Conservation (phyloP, 1,140 invertebrate species). For the Macrocentrus cingulum region DNA sequence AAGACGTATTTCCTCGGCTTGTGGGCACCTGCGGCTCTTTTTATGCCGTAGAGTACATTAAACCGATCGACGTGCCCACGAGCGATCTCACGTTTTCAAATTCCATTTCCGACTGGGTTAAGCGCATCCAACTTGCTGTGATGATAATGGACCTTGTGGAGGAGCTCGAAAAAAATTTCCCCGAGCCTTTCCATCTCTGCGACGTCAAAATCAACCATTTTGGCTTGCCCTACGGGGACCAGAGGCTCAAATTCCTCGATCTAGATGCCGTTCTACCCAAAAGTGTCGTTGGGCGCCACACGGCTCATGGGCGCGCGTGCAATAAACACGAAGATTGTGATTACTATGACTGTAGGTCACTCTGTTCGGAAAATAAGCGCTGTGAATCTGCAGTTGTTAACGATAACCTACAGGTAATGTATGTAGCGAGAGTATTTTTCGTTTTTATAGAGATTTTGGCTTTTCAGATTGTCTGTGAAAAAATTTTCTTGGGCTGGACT, state of each 20-base stretch:
- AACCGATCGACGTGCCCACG: slow-evolving; percentile 52
- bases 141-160: slow-evolving; percentile 66
- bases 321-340: slow-evolving; percentile 65
- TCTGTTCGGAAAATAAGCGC: slow-evolving; percentile 56
- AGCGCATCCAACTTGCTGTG: slow-evolving; percentile 59
- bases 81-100: slow-evolving; percentile 42
- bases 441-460: slow-evolving; percentile 7
- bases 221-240: slow-evolving; percentile 60
- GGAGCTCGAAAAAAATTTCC: slow-evolving; percentile 61
- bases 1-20: slow-evolving; percentile 66
- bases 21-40: slow-evolving; percentile 68
- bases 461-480: slow-evolving; percentile 64
- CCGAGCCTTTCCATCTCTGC: slow-evolving; percentile 66
- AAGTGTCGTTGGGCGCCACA: slow-evolving; percentile 52
- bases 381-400: slow-evolving; percentile 62
- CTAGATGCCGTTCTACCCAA: slow-evolving; percentile 62
- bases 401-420: slow-evolving; percentile 65
- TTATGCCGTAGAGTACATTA: slow-evolving; percentile 66
- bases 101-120: slow-evolving; percentile 45
- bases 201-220: slow-evolving; percentile 71
- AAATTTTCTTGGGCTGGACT: slow-evolving; percentile 66
- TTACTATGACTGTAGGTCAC: slow-evolving; percentile 67
- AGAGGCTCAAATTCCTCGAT: slow-evolving; percentile 64
- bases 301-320: slow-evolving; percentile 55
- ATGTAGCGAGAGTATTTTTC: too few relatives aligned